Evolutionary conservation across 2,797 vertebrate species (phyloP).

Genomic region (Champsocephalus esox): DNA sequence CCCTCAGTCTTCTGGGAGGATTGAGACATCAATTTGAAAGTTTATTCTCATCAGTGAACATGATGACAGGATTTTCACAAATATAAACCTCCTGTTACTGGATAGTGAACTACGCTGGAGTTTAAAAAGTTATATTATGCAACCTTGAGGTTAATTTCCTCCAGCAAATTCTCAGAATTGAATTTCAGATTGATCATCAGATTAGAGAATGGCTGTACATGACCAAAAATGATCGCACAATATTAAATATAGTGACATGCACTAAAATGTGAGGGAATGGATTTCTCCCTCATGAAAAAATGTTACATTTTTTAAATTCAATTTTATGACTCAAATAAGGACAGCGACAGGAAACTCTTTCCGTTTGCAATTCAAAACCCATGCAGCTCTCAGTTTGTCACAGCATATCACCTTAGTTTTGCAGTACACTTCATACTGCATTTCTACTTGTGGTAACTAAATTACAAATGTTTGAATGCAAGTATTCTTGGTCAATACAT

Average conservation of each 20-base stretch:
- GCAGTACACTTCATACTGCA: background rate
- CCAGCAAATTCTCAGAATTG: background rate
- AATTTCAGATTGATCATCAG: background rate
- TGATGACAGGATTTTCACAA: background rate
- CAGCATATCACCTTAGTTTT: background rate
- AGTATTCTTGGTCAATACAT: background rate
- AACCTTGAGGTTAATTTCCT: background rate
- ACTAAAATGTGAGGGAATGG: background rate
- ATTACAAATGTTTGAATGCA: background rate
- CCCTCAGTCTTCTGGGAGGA: background rate
- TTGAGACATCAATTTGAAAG: background rate
- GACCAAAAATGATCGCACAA: no score
- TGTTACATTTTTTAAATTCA: constrained; percentile 5
- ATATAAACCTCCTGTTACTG: background rate
- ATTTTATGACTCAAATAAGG: constrained; percentile 19
- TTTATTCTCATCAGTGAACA: background rate
- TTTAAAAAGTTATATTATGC: background rate
- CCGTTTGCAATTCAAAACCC: constrained; percentile 32
- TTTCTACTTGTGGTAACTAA: background rate
- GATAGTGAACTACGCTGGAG: background rate
- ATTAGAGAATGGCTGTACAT: background rate
- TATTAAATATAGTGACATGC: no score
- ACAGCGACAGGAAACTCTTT: constrained; percentile 23
- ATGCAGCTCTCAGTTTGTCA: constrained; percentile 4
- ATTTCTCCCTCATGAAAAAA: background rate